Evolutionary conservation across 2,797 vertebrate species (phyloP).

Genomic region (Fistularia tabacaria): DNA sequence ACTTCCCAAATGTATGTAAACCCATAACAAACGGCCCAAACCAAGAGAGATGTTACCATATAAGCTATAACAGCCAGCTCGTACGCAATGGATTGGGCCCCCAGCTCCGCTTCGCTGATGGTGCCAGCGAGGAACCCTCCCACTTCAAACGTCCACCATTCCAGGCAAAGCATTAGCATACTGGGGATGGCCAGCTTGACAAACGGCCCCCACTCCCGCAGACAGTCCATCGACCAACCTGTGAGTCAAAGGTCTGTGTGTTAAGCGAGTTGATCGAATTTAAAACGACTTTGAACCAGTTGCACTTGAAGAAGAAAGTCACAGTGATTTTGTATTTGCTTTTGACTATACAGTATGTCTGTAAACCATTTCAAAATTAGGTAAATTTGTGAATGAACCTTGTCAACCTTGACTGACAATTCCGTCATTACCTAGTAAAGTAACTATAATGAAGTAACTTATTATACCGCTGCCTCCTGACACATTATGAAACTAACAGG

Average conservation of each 20-base stretch:
- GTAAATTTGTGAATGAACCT: too few relatives aligned
- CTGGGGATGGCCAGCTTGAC: conserved; percentile 85
- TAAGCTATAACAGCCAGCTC: conserved; percentile 74
- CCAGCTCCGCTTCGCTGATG: conserved; percentile 84
- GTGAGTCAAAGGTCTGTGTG: conserved; percentile 7
- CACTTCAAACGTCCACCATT: conserved; percentile 93
- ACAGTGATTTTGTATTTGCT: too few relatives aligned
- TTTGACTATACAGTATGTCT: too few relatives aligned
- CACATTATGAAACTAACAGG: too few relatives aligned
- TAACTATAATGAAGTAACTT: too few relatives aligned
- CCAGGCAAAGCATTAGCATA: conserved; percentile 96
- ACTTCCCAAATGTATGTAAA: not conserved
- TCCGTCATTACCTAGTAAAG: too few relatives aligned
- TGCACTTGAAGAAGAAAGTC: too few relatives aligned
- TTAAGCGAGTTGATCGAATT: conserved; percentile 3
- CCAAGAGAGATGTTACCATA: conserved; percentile 77
- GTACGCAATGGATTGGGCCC: conserved; percentile 82
- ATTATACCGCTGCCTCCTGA: too few relatives aligned
- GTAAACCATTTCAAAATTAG: too few relatives aligned
- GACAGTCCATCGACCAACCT: conserved; percentile 89
- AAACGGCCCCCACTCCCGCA: conserved; percentile 89
- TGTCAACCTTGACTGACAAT: too few relatives aligned
- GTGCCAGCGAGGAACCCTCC: conserved; percentile 87
- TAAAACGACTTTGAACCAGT: not conserved
- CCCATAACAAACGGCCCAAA: too few relatives aligned